Conservation (phyloP, 2,113 vertebrate genomes). For the Machaerirhynchus nigripectus region DNA sequence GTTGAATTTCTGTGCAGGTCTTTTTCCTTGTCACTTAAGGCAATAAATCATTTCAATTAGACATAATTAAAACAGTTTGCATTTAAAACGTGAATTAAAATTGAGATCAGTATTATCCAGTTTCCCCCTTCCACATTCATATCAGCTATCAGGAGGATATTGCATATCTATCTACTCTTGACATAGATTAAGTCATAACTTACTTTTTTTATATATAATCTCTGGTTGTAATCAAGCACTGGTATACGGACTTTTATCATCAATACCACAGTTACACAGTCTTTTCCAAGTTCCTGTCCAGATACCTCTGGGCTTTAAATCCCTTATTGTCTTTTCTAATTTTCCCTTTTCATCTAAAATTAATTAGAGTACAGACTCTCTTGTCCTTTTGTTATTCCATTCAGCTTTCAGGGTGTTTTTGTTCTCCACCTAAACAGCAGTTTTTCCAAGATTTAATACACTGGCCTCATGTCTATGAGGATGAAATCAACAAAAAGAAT, state of each 20-base stretch:
- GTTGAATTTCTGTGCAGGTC: not conserved
- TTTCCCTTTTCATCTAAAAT: conserved; percentile 32
- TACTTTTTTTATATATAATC: not conserved
- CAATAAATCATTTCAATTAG: conserved; percentile 41
- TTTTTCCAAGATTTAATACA: not conserved
- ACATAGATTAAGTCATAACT: conserved; percentile 31
- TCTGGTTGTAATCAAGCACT: not conserved
- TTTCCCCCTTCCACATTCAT: not conserved
- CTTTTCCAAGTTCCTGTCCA: conserved; percentile 4
- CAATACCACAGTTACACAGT: not conserved
- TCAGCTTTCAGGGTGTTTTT: not conserved
- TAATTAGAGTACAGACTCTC: conserved; percentile 6
- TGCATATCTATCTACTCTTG: not conserved
- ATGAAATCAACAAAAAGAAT: not conserved
- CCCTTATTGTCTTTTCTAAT: not conserved
- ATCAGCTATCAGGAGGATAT: not conserved
- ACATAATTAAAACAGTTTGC: not conserved
- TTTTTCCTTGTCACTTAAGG: not conserved
- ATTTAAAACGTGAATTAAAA: conserved; percentile 41
- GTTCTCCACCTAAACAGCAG: not conserved
- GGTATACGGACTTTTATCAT: not conserved
- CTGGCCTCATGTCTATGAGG: not conserved
- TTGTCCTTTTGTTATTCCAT: conserved; percentile 17
- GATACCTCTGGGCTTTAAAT: not conserved
- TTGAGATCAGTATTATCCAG: not conserved